Evolutionary conservation across 2,797 vertebrate species (phyloP), one percentile per base, ranked within the genome.

Genomic region (Chelidonichthys spinosus): DNA sequence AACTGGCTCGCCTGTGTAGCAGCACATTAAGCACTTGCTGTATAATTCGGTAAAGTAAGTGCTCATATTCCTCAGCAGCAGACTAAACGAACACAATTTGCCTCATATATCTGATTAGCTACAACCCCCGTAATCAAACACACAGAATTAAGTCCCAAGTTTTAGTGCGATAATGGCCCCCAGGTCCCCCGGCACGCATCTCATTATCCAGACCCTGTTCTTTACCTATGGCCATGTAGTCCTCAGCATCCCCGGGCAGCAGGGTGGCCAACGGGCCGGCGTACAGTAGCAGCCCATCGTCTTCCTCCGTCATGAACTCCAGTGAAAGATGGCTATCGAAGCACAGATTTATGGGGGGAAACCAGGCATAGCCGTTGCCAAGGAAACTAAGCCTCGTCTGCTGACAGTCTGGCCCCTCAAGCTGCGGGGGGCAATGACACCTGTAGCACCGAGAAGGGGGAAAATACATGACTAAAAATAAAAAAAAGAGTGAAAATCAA

Each of bases 331-430:
- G 95, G 90, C 94, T 96, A 92, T 96, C 94, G 89, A 95, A 95
- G 84, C 96, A 96, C 3, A 94, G 95, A 76, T 90, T 94, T 89
- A 96, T 93, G 88, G 96, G 95, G 74, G 76, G 95, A 94, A 97
- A 96, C 95, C 95, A 96, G 75, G 96, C 94, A 91, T 96, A 96
- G 86, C 96, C 94, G 92, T 96, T 94, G 78, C 95, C 95, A 92
- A 94, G 94, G 95, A 96, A 96, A 94, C 95, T 95, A 84, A 93
- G 94, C 70, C 93, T 93, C 0, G 93, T 96, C 89, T 95, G 95
- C 92, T 97, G 95, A 93, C 96, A 97, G 61, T 96, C 93, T 61
- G 95, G 94, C 75, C 96, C 96, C 15, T 95, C 92, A 69, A 96
- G 93, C 7, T 92, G 95, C 44, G 95, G 82, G 77, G 93, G 92